A percentile compares a stretch with the other conserved stretches of the same genome.
These are phyloP conservation scores for Hydraecia micacea DNA, from an alignment of 2,888 invertebrate species.

Conservation along the genomic window DNA sequence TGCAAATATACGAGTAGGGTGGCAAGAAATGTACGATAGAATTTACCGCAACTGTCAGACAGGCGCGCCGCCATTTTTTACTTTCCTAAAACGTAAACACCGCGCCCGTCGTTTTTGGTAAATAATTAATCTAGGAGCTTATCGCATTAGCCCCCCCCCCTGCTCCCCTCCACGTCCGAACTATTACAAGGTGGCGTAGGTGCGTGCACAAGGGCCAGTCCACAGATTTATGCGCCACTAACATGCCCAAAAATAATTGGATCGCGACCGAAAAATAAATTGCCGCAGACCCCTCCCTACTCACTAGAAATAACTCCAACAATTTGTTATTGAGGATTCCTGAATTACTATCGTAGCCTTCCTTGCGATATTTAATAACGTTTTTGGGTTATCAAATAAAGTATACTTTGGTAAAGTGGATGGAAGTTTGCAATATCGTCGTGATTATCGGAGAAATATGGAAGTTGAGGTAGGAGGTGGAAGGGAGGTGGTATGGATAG, in stretches of 20 bases:
- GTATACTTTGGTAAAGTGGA: slow-evolving; percentile 61
- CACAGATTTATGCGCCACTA: slow-evolving; percentile 85
- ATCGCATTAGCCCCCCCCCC: slow-evolving; percentile 76
- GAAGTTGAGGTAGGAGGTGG: slow-evolving; percentile 15
- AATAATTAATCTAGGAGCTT: slow-evolving; percentile 77
- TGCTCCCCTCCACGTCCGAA: slow-evolving; percentile 71
- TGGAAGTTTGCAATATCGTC: slow-evolving; percentile 57
- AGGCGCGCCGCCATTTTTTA: slow-evolving; percentile 51
- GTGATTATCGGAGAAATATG: slow-evolving; percentile 60
- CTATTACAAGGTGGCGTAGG: slow-evolving; percentile 72
- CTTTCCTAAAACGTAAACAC: slow-evolving; percentile 60
- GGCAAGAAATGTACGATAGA: slow-evolving; percentile 7
- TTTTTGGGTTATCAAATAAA: slow-evolving; percentile 65
- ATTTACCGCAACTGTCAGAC: slow-evolving; percentile 16
- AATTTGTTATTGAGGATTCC: slow-evolving; percentile 83
- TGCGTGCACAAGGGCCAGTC: slow-evolving; percentile 72
- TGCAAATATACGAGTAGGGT: slow-evolving; percentile 40
- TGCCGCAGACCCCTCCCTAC: slow-evolving; percentile 73
- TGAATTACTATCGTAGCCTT: slow-evolving; percentile 72
- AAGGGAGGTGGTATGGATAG: slow-evolving; percentile 31
- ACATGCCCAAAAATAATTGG: slow-evolving; percentile 89
- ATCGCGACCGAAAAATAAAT: slow-evolving; percentile 88
- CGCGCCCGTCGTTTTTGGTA: slow-evolving; percentile 54
- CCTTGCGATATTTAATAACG: slow-evolving; percentile 67
- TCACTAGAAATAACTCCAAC: slow-evolving; percentile 79